Conservation (phyloP, 2,797 vertebrate species). For the Lateolabrax maculatus region DNA sequence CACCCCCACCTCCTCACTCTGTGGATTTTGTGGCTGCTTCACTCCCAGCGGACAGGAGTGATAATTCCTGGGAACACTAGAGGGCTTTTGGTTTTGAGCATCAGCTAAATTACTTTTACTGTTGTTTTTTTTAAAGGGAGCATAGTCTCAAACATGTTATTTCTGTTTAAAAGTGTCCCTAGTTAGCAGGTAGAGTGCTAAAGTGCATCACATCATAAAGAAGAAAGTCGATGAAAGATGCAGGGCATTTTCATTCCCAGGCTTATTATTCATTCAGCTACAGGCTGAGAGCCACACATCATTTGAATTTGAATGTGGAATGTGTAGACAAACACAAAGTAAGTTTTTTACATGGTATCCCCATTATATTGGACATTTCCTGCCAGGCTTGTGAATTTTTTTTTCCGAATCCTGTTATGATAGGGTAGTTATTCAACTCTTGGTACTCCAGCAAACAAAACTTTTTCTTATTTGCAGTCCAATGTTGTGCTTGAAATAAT, state of each 20-base stretch:
- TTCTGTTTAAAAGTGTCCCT: background rate
- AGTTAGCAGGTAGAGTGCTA: background rate
- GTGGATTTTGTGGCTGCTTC: background rate
- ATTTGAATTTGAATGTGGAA: background rate
- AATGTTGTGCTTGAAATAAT: background rate
- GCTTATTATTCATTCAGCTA: background rate
- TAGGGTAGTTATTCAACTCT: background rate
- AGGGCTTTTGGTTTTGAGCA: background rate
- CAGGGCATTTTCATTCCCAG: background rate
- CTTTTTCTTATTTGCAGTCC: background rate
- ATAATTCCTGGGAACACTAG: background rate
- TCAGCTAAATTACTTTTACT: background rate
- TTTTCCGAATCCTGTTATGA: background rate
- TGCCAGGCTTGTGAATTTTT: background rate
- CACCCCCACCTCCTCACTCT: background rate
- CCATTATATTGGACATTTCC: background rate
- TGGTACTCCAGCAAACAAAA: background rate
- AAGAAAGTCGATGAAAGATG: background rate
- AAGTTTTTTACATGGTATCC: background rate
- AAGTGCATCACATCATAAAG: background rate
- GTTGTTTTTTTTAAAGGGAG: background rate
- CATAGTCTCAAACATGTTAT: background rate
- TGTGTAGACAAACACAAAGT: background rate
- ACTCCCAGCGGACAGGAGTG: background rate
- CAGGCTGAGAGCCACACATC: background rate